Evolutionary conservation across 2,113 vertebrate genomes (phyloP), one percentile per base, ranked within the genome.

Genomic region (Bothrops jararaca): DNA sequence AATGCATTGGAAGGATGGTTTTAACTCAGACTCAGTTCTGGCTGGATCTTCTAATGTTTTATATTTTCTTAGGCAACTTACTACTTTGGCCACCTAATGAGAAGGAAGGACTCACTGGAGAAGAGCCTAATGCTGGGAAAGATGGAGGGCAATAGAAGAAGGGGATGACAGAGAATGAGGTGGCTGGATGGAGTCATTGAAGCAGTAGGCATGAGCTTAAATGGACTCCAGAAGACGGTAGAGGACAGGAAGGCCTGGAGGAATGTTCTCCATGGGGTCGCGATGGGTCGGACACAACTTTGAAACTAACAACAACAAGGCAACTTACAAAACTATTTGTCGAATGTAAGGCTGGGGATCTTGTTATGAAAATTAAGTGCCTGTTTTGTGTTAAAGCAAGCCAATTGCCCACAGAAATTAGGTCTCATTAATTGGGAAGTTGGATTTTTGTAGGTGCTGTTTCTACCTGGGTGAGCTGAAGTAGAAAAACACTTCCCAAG

Each of bases 391-490:
- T 58, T 18, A 8, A 94, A 8, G 5, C 54, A 60, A 88, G 1
- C 15, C 90, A 9, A 92, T 52, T 90, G 85, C 92, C 13, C 91
- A 85, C 18, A 9, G 0, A 50, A 26, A 15, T 89, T 85, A 53
- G n/a, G 88, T 89, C 91, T 89, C 89, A 29, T 56, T 93, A 92
- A 92, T 89, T 90, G 1, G 92, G 20, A 91, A 92, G 26, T 13
- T n/a, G 1, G 64, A 29, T 53, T 87, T 2, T n/a, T 92, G 90
- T 89, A 95, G 4, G 94, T 90, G 94, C 91, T 92, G 29, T 96
- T 18, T 90, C 74, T 93, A 95, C 92, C 57, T 92, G 90, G 42
- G 90, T 56, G 94, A 89, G 92, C 1, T 93, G 20, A 57, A 94
- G 92, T 88, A 42, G 42, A 69, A 53, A 12, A 94, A 93, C 90